Evolutionary conservation across 2,113 vertebrate species (phyloP), one percentile per base, ranked within the genome.

Genomic region (Sciurus niger): DNA sequence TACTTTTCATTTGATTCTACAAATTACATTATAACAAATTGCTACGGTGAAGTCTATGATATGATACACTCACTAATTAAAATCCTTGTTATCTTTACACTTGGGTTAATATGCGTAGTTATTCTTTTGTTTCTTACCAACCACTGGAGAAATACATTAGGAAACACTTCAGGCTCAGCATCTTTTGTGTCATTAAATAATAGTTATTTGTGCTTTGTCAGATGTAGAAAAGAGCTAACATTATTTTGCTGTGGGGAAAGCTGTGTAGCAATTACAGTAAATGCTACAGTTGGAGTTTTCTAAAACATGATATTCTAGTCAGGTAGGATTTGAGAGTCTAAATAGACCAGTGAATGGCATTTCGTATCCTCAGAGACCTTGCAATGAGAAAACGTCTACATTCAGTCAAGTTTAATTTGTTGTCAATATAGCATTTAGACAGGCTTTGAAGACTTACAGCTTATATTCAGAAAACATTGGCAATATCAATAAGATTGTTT

Each of bases 41-140:
- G 97, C 87, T 89, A 12, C 84, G 92, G 89, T 84, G 91, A 89
- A 93, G 53, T 74, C 96, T 98, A 67, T 96, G 92, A 98, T 98
- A 95, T 53, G 1, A 97, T 98, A 97, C 96, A 95, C 93, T 95
- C 82, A 94, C 93, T 98, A 98, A 98, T 98, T 98, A 98, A 98
- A 98, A 95, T 97, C 65, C 84, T 98, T 98, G 96, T 98, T 98
- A 97, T 97, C 53, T 1, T 88, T 96, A 53, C 95, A 93, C 40
- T 96, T 96, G 93, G 82, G 77, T 98, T 98, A 98, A 98, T 98
- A 97, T 95, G 95, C 93, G 93, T 97, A 93, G 96, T 97, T 98
- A 97, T 96, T 98, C 95, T 93, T 97, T 91, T 90, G 80, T 91
- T 96, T 97, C 96, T 98, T 93, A 87, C 94, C 96, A 95, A 97